Evolutionary conservation across 1,140 invertebrate genomes (phyloP).

Genomic region (Periplaneta americana): DNA sequence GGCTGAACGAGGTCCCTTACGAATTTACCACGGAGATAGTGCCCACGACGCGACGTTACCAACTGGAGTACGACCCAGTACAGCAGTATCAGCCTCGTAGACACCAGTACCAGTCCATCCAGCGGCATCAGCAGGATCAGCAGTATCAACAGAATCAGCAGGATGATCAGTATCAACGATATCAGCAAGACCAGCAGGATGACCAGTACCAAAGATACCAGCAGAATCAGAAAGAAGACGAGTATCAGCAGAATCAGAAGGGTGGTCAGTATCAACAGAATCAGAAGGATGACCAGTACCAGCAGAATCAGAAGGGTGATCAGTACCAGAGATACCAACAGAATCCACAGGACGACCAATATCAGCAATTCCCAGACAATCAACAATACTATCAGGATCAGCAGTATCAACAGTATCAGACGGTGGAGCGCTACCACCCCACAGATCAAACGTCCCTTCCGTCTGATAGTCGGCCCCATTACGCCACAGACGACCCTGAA

Average conservation of each 20-base stretch:
- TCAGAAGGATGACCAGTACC: neutral
- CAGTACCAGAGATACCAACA: neutral
- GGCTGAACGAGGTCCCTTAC: neutral
- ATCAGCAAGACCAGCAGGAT: neutral
- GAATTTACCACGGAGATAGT: neutral
- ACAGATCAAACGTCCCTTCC: neutral
- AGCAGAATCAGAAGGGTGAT: neutral
- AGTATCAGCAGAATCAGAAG: too few species aligned
- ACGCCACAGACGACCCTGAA: neutral
- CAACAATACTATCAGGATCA: neutral
- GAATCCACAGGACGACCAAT: neutral
- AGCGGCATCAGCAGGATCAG: neutral
- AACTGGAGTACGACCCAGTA: neutral
- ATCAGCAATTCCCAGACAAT: neutral
- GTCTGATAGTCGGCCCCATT: neutral
- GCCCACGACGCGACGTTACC: neutral
- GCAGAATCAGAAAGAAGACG: neutral
- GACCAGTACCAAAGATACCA: neutral
- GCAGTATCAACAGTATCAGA: neutral
- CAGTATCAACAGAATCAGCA: neutral
- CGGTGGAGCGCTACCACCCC: too few species aligned
- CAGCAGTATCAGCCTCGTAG: neutral
- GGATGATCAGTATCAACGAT: neutral
- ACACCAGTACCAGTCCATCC: too few species aligned
- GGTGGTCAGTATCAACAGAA: too few species aligned